A percentile compares a stretch with the other conserved stretches of the same genome.
Evolutionary conservation across 2,888 invertebrate genomes (phyloP).

Genomic region (Phorcus lineatus): DNA sequence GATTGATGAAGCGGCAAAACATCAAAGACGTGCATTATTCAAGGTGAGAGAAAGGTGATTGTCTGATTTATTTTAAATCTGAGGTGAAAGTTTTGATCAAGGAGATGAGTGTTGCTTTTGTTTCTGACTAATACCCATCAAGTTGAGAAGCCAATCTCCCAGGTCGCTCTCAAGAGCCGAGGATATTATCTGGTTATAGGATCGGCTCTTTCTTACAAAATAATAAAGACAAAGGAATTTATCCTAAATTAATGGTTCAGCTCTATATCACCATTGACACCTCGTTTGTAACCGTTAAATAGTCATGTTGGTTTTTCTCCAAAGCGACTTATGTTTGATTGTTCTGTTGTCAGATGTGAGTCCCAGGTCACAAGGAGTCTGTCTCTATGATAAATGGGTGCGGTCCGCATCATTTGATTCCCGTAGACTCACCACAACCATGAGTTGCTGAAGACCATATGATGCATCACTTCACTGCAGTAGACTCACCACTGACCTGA

Average conservation of each 20-base stretch:
- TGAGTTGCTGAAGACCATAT: no score
- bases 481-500: no score
- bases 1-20: constrained; percentile 25
- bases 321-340: not conserved
- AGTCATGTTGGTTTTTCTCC: constrained; percentile 16
- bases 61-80: constrained; percentile 24
- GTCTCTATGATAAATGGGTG: no score
- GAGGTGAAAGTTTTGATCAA: constrained; percentile 23
- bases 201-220: not conserved
- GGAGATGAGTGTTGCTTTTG: constrained; percentile 21
- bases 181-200: constrained; percentile 17
- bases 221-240: constrained; percentile 23
- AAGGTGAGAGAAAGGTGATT: constrained; percentile 24
- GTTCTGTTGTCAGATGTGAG: no score
- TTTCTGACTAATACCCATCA: constrained; percentile 10
- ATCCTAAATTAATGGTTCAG: constrained; percentile 21
- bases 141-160: not conserved
- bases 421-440: no score
- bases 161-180: not conserved
- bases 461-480: no score
- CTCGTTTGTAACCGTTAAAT: constrained; percentile 24
- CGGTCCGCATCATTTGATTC: no score
- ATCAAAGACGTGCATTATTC: constrained; percentile 21
- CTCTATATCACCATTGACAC: constrained; percentile 3
- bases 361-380: no score